Evolutionary conservation across 1,140 invertebrate species (phyloP), one percentile per base, ranked within the genome.

Genomic region (Leptinotarsa defecta): DNA sequence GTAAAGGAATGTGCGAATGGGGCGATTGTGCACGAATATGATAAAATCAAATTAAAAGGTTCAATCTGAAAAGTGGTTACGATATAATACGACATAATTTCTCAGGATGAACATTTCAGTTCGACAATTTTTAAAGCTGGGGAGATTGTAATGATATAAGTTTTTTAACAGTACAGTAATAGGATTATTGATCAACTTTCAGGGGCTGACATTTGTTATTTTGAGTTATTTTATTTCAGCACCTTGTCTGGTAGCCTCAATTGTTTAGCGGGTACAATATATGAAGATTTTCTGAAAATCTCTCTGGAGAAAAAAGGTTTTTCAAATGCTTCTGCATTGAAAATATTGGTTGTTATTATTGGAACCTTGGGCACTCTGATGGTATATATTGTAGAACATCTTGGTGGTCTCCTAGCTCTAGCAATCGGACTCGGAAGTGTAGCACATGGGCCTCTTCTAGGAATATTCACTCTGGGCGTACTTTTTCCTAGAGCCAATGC

Each of bases 241-340:
- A 91, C 92, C 1, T 86, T 92, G 63, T 92, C 91, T 0, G 90
- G 90, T 15, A 87, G 88, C 6, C 81, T 92, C 49, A 93, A 92
- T 81, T 90, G 90, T 13, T 81, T 93, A 74, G 87, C 91, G 5
- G 91, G 91, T 15, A 90, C 91, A 13, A 88, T 90, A n/a, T 88
- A 91, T 80, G 89, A 92, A 83, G 92, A 93, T 83, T 89, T 91
- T 71, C 80, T 92, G 0, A 86, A 87, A 74, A 81, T 82, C 2
- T 84, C 78, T 69, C 82, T 87, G 75, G 81, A 79, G 69, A 81
- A 83, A 48, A 82, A 86, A 20, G 81, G 88, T n/a, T 81, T 91
- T 20, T 77, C 80, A 69, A 85, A 74, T 34, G 85, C 87, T 8
- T 86, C 85, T 71, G 83, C 88, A n/a, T 83, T 91, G 52, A 91